Base-by-base conservation (phyloP, 2,113 vertebrate genomes). In the Anoura caudifer region DNA sequence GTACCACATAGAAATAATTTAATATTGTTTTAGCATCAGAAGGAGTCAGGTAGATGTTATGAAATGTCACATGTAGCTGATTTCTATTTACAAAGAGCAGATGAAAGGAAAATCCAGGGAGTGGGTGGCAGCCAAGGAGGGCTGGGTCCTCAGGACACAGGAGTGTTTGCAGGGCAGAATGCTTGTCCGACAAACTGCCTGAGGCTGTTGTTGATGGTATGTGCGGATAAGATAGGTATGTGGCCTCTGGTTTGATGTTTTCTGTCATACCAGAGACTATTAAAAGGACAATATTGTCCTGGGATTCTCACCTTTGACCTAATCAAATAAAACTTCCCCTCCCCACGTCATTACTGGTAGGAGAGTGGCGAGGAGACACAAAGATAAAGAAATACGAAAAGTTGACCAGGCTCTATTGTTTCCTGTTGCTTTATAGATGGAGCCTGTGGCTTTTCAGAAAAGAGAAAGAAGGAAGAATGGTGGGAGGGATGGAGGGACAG, bases 161-260 rank as follows among this genome's bases (percentile, higher is more conserved):
- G 28, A 59, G 28, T 73, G 38, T 2, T 63, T 83, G 28, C 41
- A 24, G 61, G 45, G 70, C 38, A 88, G 80, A 80, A 38, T 69
- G 4, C n/a, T 19, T 59, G 11, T 61, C 14, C 79, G 56, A 43
- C 10, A 52, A 33, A 41, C 19, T 50, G 90, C 97, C 88, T 0
- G 36, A 54, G 95, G 96, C 85, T 28, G 15, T 28, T 75, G 56
- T 15, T 94, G 83, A 96, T 97, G 95, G 97, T 80, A 96, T 90
- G 94, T 95, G 82, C 77, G 95, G 94, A 89, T 97, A 94, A 97
- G 96, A 76, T 4, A 94, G 95, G 93, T 93, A 93, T 95, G 96
- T 97, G 47, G 92, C 95, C 94, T 92, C 81, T 61, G 76, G 85
- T 69, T 95, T 96, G 93, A 92, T 72, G 77, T 89, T 95, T 97